These are phyloP conservation scores for Saguinus imperator DNA, from an alignment of 2,113 vertebrate genomes.

Conservation along the genomic window DNA sequence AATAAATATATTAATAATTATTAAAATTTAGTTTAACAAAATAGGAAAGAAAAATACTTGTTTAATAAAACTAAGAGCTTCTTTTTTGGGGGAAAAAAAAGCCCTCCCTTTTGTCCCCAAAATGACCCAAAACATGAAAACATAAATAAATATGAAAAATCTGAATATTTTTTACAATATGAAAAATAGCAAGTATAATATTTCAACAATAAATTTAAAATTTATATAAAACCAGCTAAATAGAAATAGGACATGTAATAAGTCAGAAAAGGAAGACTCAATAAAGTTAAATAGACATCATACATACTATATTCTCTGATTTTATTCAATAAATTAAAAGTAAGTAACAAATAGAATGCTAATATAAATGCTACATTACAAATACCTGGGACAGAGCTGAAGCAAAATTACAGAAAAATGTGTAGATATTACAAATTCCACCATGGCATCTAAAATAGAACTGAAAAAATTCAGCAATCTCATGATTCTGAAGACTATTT, in stretches of 20 bases:
- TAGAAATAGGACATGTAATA: not conserved
- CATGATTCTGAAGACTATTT: not conserved
- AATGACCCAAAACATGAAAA: not conserved
- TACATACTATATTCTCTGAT: not conserved
- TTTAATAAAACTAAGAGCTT: not conserved
- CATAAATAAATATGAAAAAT: not conserved
- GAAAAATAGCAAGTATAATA: not conserved
- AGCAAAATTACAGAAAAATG: not conserved
- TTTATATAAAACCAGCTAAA: not conserved
- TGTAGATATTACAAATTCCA: not conserved
- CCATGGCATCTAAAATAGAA: not conserved
- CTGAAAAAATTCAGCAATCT: too few species aligned
- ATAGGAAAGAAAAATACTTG: not conserved
- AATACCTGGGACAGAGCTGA: not conserved
- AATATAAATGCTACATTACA: not conserved
- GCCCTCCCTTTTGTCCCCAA: not conserved
- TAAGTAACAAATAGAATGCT: not conserved
- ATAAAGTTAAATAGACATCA: not conserved
- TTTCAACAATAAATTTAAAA: constrained; percentile 9
- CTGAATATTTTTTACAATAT: not conserved
- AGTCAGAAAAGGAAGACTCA: not conserved
- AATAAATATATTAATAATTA: not conserved
- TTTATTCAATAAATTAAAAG: constrained; percentile 27
- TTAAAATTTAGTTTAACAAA: not conserved
- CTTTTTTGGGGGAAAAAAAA: not conserved